Conservation (phyloP, 2,113 vertebrate species). For the Thamnophis sirtalis region DNA sequence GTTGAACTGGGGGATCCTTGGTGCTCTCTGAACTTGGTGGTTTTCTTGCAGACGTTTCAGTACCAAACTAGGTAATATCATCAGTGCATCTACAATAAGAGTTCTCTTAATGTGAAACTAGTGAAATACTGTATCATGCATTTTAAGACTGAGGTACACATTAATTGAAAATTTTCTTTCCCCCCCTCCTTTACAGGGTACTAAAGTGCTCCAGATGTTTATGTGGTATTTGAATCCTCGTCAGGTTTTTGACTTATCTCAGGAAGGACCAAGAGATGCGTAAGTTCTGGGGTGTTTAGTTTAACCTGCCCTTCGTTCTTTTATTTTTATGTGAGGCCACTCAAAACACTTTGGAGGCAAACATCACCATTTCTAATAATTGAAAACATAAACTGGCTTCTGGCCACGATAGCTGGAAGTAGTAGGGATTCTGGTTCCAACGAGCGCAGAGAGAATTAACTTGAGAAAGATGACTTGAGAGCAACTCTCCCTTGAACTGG, state of each 20-base stretch:
- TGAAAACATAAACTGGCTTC: background rate
- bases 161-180: background rate
- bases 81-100: background rate
- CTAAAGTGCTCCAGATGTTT: constrained; percentile 80
- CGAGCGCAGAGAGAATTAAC: background rate
- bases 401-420: background rate
- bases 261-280: constrained; percentile 81
- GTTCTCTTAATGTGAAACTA: background rate
- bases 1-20: background rate
- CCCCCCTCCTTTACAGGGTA: constrained; percentile 71
- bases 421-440: background rate
- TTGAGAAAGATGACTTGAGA: background rate
- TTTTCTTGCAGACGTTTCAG: background rate
- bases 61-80: background rate
- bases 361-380: background rate
- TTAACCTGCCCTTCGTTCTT: accelerated
- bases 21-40: background rate
- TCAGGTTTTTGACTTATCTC: constrained; percentile 81
- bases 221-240: constrained; percentile 84
- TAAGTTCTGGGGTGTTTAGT: constrained; percentile 58
- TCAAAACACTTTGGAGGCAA: background rate
- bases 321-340: background rate
- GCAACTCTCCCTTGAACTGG: background rate
- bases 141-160: background rate
- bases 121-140: background rate